These are phyloP conservation scores for Emydoidea blandingii DNA, from an alignment of 2,797 vertebrate species.

Conservation along the genomic window DNA sequence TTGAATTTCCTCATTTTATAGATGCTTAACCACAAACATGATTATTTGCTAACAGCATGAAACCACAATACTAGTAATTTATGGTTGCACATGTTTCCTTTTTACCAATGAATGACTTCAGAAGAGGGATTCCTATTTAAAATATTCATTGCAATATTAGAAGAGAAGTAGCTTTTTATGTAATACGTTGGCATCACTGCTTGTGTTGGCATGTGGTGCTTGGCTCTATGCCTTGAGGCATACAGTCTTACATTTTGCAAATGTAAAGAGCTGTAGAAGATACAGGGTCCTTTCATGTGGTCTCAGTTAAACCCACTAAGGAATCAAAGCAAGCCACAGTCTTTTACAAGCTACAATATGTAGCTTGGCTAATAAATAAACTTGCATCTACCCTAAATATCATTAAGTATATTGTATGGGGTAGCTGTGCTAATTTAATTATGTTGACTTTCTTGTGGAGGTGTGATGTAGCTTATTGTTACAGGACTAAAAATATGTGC, in stretches of 20 bases:
- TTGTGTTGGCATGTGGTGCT: neutral
- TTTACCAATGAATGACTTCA: neutral
- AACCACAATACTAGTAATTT: neutral
- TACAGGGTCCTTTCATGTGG: neutral
- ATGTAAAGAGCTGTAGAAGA: constrained; percentile 3
- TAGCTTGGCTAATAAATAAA: neutral
- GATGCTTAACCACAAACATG: neutral
- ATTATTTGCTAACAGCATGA: neutral
- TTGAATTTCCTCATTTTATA: neutral
- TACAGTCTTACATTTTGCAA: constrained; percentile 10
- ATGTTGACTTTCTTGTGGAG: constrained; percentile 18
- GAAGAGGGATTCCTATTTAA: neutral
- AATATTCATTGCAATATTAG: neutral
- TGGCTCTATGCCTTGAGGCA: neutral
- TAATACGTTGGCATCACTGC: neutral
- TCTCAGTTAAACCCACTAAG: neutral
- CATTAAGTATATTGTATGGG: neutral
- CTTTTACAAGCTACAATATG: neutral
- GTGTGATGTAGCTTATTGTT: constrained; percentile 1
- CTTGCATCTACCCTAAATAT: neutral
- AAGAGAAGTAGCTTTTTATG: neutral
- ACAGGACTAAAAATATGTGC: neutral
- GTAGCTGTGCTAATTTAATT: constrained; percentile 2
- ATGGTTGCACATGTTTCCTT: neutral
- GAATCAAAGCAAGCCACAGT: neutral